Base-by-base conservation (phyloP, 2,888 invertebrate species). In the Clitarchus hookeri region DNA sequence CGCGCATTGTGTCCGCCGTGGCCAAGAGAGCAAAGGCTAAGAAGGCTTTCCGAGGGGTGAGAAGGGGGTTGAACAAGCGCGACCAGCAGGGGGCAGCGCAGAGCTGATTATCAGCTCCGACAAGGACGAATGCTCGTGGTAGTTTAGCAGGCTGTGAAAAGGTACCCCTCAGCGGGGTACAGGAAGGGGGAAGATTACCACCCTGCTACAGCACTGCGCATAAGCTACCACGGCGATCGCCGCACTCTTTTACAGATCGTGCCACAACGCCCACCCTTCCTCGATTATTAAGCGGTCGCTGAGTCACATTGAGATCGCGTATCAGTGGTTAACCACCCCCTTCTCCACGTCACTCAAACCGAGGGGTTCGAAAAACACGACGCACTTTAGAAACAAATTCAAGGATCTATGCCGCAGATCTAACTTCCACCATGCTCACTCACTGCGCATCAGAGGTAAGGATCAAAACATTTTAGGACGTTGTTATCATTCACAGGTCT, bases 91-190 rank as follows among this genome's bases (percentile, higher is more conserved):
- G 65, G 65, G n/a, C n/a, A 65, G n/a, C 13, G 65, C 65, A 65
- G 65, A 65, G 65, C 65, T 65, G 65, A 65, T 65, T 65, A 65
- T 65, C 65, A 65, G 65, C 65, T 65, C 65, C 65, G 65, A 65
- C 65, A 65, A 65, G 65, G 65, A 65, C 65, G 65, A 65, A 65
- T 65, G 65, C 65, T 65, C 19, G 65, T 23, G 65, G 65, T 65
- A 65, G 65, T 65, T 65, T 65, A 65, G 65, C 65, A 65, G 65
- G 65, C 65, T 65, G 65, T 65, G 65, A 65, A 65, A 65, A 65
- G 65, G 65, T n/a, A 65, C 65, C 65, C 65, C 65, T n/a, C 23
- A 9, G 65, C 13, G 65, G 19, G 65, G 65, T 11, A 23, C 13
- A 12, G 65, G 65, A 23, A n/a, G 65, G 65, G n/a, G 23, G 65